Evolutionary conservation across 2,797 vertebrate genomes (phyloP), one percentile per base, ranked within the genome.

Genomic region (Halcyon badia): DNA sequence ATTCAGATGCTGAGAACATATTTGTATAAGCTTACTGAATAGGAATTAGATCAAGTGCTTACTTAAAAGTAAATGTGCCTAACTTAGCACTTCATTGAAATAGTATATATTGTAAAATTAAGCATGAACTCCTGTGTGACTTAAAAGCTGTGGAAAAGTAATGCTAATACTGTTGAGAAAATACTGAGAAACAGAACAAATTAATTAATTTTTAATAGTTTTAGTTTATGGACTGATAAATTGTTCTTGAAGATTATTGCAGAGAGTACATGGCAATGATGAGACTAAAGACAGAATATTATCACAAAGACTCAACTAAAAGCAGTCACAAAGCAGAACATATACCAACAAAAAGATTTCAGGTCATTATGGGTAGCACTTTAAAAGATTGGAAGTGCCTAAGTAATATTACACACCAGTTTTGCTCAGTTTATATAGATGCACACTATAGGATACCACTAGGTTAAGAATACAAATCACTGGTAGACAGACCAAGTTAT

Each of bases 181-280:
- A 87, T 46, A 81, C 4, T 78, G 51, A 85, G 49, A 92, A 77
- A 41, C 7, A 77, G 76, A 94, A 94, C 6, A 82, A 93, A 93
- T 82, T 68, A 95, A 96, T 90, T 88, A 75, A 41, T 77, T 87
- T 62, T 87, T 87, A 94, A 91, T 68, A 28, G 56, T 83, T 94
- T 66, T 83, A 58, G 12, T 85, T 94, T 96, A 90, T 83, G 89
- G 77, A 19, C 49, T 81, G 75, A 89, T 89, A 95, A 93, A 72
- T 79, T 85, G 25, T 52, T 92, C 80, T 66, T 37, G 65, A 17
- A 42, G 25, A 89, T 95, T 85, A 91, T 90, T 64, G 75, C 41
- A 64, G 12, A 82, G 28, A 87, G 10, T 33, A 26, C 51, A 82
- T 31, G 26, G 5, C 62, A 79, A 51, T 61, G 49, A 75, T 78